Evolutionary conservation across 2,113 vertebrate species (phyloP).

Genomic region (Barbus barbus): DNA sequence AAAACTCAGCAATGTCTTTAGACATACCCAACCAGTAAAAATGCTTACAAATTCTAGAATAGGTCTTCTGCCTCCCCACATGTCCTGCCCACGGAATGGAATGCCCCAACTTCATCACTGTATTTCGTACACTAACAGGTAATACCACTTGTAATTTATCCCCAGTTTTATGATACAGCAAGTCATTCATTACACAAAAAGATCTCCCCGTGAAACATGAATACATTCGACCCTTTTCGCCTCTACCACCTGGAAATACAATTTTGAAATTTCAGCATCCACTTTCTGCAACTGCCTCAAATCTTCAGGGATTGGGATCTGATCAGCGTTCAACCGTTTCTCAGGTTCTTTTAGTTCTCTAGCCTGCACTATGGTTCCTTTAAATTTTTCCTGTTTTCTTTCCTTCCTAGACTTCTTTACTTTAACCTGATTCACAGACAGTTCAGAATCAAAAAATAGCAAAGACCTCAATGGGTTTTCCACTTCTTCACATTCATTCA

Average conservation of each 20-base stretch:
- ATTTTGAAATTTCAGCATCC: background rate
- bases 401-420: background rate
- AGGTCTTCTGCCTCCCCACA: background rate
- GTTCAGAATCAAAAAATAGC: background rate
- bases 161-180: background rate
- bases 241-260: background rate
- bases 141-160: background rate
- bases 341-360: background rate
- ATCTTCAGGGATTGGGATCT: background rate
- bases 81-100: background rate
- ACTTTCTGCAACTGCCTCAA: background rate
- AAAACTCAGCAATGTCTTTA: background rate
- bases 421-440: background rate
- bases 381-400: background rate
- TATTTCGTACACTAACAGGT: no score
- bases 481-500: no score
- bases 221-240: background rate
- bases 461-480: no score
- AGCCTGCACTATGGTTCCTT: background rate
- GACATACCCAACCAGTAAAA: background rate
- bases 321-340: background rate
- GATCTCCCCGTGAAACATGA: background rate
- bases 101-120: background rate
- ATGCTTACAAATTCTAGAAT: background rate
- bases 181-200: background rate